Evolutionary conservation across 2,797 vertebrate genomes (phyloP).

Genomic region (Labeo calbasu): DNA sequence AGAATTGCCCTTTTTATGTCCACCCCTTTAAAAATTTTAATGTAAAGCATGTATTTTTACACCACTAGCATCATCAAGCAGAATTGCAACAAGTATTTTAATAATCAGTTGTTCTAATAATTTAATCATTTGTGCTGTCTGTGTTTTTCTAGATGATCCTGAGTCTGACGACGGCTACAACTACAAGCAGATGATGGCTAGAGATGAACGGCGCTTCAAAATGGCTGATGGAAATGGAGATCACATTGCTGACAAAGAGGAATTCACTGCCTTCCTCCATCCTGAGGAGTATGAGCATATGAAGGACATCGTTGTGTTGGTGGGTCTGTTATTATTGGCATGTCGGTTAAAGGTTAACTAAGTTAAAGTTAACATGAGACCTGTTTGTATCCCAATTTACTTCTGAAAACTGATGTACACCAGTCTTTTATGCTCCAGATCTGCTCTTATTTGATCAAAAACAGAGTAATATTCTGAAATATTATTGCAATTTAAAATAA

Average conservation of each 20-base stretch:
- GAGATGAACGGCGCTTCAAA: conserved; percentile 89
- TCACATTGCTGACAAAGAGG: conserved; percentile 83
- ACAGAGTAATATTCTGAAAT: neutral
- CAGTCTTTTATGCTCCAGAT: neutral
- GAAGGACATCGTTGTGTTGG: conserved; percentile 91
- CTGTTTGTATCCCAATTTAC: neutral
- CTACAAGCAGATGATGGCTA: conserved; percentile 88
- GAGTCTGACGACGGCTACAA: conserved; percentile 84
- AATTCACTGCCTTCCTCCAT: conserved; percentile 91
- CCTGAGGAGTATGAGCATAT: conserved; percentile 92
- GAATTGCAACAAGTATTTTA: neutral
- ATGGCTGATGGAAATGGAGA: conserved; percentile 86
- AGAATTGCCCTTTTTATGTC: neutral
- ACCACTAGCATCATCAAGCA: neutral
- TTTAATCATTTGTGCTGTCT: neutral
- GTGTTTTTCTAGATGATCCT: conserved; percentile 77
- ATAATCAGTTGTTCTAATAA: neutral
- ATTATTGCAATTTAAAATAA: neutral
- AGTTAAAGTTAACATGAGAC: neutral
- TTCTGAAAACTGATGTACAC: neutral
- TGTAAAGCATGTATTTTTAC: too few relatives aligned
- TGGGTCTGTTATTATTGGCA: conserved; percentile 60
- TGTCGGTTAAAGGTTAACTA: neutral
- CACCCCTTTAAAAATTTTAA: too few relatives aligned
- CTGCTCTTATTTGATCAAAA: neutral